Percentiles rank a stretch among this genome's conserved stretches.
Conservation (phyloP, 2,797 vertebrate genomes). For the Streptopelia turtur region DNA sequence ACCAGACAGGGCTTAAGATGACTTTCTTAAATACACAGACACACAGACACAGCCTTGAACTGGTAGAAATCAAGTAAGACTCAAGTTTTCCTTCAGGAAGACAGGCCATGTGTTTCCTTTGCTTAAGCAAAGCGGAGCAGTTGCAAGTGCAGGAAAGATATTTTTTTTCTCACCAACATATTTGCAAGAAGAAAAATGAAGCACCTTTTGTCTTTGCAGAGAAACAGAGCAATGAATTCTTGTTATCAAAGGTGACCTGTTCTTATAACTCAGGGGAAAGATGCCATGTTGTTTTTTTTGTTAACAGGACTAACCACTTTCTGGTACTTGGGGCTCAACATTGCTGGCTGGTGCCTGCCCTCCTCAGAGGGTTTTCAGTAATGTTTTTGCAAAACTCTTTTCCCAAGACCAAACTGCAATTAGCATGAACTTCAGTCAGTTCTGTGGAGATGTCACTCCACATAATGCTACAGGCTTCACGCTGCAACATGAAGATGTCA, state of each 20-base stretch:
- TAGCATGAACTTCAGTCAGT: conserved; percentile 32
- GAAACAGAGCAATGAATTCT: not conserved
- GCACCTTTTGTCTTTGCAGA: not conserved
- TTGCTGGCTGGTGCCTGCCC: not conserved
- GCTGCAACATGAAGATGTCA: conserved; percentile 46
- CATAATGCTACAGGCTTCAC: not conserved
- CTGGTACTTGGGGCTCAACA: not conserved
- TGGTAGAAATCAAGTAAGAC: not conserved
- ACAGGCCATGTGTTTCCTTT: rapidly evolving
- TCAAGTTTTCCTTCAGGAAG: not conserved
- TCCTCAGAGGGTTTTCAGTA: conserved; percentile 12
- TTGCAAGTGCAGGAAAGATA: not conserved
- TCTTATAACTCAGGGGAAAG: not conserved
- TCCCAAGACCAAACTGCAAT: conserved; percentile 1
- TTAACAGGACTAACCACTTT: not conserved
- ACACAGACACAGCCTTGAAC: not conserved
- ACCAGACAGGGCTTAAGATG: not conserved
- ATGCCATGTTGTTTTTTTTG: not conserved
- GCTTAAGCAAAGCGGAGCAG: not conserved
- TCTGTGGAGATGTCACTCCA: conserved; percentile 43
- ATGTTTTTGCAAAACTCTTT: conserved; percentile 22
- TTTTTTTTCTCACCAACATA: not conserved
- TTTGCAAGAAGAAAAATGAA: not conserved
- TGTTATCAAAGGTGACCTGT: not conserved
- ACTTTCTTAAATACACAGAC: not conserved